These are phyloP conservation scores for Mustela nigripes DNA, from an alignment of 2,113 vertebrate genomes.

Conservation along the genomic window DNA sequence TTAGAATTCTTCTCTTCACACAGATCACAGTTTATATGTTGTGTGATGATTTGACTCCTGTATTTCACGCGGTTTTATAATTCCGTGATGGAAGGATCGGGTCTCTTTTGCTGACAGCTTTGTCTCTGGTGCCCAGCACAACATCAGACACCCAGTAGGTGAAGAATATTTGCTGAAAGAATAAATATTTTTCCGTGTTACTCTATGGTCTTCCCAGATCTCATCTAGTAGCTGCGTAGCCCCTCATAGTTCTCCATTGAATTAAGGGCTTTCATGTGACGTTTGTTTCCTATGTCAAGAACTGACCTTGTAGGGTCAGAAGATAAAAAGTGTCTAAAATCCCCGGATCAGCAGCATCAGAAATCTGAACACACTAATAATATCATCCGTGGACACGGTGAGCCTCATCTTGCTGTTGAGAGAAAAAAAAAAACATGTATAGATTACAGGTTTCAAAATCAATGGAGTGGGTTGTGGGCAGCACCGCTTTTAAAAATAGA, in stretches of 20 bases:
- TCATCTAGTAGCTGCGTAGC: neutral
- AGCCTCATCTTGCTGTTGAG: constrained; percentile 44
- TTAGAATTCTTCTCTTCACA: neutral
- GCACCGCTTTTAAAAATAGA: constrained; percentile 53
- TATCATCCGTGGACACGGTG: neutral
- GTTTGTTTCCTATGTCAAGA: constrained; percentile 22
- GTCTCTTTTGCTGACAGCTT: neutral
- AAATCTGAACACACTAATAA: constrained; percentile 25
- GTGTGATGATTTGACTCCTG: neutral
- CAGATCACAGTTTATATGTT: neutral
- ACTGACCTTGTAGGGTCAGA: neutral
- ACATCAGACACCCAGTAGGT: neutral
- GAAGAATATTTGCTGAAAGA: neutral
- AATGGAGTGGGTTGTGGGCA: neutral
- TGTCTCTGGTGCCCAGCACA: neutral
- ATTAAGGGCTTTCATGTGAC: constrained; percentile 10
- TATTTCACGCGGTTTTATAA: neutral
- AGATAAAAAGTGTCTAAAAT: constrained; percentile 36
- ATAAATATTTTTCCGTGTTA: neutral
- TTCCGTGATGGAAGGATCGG: neutral
- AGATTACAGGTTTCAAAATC: constrained; percentile 49
- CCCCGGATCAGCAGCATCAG: neutral
- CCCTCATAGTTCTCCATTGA: neutral
- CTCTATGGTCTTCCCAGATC: neutral
- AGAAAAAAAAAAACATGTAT: neutral